Base-by-base conservation (phyloP, 2,888 invertebrate species). In the Acronicta alni region DNA sequence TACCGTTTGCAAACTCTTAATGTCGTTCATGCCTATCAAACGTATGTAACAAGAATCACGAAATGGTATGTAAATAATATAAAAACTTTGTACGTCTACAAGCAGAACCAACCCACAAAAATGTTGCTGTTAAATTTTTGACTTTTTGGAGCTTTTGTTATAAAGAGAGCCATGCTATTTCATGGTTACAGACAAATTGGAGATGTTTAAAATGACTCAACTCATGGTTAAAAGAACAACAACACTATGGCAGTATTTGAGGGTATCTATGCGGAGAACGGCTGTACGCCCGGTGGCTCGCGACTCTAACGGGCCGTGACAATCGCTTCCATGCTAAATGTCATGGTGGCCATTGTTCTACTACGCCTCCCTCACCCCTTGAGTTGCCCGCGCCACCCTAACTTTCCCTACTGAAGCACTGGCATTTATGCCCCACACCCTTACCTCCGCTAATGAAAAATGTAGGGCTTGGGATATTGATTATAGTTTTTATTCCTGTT, bases 251-350 rank as follows among this genome's bases (percentile, higher is more conserved):
- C 80, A 79, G 84, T 86, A 85, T 88, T 90, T 85, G 84, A 89
- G 86, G 67, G 73, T 81, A 86, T 85, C 81, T 78, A 77, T 80
- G 85, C 81, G 81, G 81, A 84, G 84, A 84, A 86, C 89, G 89
- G 89, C 79, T 82, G 89, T 90, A 83, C 89, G 90, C 87, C 84
- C 83, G 81, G 88, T 87, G 87, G 88, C 84, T 90, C 85, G 86
- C 84, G 84, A 74, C 83, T 89, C 88, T 85, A 92, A 89, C 93
- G 89, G 91, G 83, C 90, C 93, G 90, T 90, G 91, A 93, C 92
- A 92, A 94, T 90, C 89, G 91, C 89, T 91, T 92, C 92, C 92
- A 92, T 92, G 91, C 91, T 93, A 93, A 93, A 94, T 94, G 93
- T 93, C 94, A 94, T 90, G 92, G 91, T 92, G 87, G 90, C 91